These are phyloP conservation scores for Hirtodrosophila alboralis DNA, from an alignment of 2,888 invertebrate genomes.

Conservation along the genomic window DNA sequence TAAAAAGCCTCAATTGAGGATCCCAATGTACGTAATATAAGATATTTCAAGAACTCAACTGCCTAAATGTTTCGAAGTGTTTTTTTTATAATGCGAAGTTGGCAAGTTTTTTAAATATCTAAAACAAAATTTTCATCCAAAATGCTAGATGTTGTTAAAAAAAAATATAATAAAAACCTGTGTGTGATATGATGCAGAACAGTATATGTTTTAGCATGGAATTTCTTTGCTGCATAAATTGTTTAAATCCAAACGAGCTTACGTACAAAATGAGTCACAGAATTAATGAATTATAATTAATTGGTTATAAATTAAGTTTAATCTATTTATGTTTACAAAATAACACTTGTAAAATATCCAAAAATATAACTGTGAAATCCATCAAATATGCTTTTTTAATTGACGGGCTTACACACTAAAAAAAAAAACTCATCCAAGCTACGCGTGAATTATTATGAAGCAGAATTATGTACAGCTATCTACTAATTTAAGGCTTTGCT, in stretches of 20 bases:
- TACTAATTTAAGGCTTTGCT: too few relatives aligned
- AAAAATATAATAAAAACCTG: conserved; percentile 19
- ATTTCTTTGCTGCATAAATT: conserved; percentile 21
- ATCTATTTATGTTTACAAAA: conserved; percentile 66
- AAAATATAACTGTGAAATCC: conserved; percentile 40
- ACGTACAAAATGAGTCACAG: conserved; percentile 65
- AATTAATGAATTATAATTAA: conserved; percentile 22
- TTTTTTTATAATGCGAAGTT: conserved; percentile 9
- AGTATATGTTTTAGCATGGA: conserved; percentile 50
- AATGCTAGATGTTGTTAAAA: conserved; percentile 38
- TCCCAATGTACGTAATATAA: conserved; percentile 28
- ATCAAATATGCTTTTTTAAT: background rate
- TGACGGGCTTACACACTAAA: too few relatives aligned
- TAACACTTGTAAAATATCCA: conserved; percentile 58
- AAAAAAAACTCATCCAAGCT: too few relatives aligned
- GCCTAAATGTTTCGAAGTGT: conserved; percentile 21
- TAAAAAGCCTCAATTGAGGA: conserved; percentile 4
- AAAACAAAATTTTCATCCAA: conserved; percentile 23
- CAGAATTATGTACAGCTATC: too few relatives aligned
- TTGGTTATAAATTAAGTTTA: conserved; percentile 32
- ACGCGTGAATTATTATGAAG: too few relatives aligned
- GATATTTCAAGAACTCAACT: conserved; percentile 17
- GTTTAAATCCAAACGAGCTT: conserved; percentile 50
- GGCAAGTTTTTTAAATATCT: conserved; percentile 16
- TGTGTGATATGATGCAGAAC: conserved; percentile 69